Conservation (phyloP, 1,140 invertebrate species). For the Camponotus vicinus region DNA sequence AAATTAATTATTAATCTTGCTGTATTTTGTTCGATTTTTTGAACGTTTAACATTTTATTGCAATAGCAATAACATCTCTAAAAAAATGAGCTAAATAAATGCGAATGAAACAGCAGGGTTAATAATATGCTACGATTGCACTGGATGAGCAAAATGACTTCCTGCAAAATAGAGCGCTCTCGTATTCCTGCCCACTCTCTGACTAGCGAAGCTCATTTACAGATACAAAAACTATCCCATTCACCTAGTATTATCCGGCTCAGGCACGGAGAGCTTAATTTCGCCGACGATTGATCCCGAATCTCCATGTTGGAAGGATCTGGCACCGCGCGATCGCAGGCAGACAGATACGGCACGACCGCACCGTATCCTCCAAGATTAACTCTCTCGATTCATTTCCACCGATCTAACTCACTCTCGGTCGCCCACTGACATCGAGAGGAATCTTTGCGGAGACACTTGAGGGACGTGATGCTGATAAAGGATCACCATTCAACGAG, state of each 20-base stretch:
- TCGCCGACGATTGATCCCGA: constrained; percentile 46
- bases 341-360: neutral
- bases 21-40: neutral
- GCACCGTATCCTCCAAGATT: constrained; percentile 33
- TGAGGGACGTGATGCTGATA: constrained; percentile 66
- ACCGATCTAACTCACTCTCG: constrained; percentile 33
- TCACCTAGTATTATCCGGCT: neutral
- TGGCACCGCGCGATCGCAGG: neutral
- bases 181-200: neutral
- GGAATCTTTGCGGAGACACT: constrained; percentile 53
- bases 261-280: constrained; percentile 19
- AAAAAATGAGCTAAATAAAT: neutral
- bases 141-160: neutral
- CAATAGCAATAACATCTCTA: neutral
- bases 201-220: neutral
- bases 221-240: constrained; percentile 28
- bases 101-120: neutral
- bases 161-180: too few relatives aligned
- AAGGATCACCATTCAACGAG: constrained; percentile 55
- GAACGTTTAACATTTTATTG: neutral
- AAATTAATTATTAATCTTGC: neutral
- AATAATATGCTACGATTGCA: constrained; percentile 10
- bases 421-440: constrained; percentile 11
- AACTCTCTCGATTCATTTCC: constrained; percentile 65
- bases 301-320: constrained; percentile 28